These are phyloP conservation scores for Drosophila trichaetosa DNA, from an alignment of 2,888 invertebrate species.

Conservation along the genomic window DNA sequence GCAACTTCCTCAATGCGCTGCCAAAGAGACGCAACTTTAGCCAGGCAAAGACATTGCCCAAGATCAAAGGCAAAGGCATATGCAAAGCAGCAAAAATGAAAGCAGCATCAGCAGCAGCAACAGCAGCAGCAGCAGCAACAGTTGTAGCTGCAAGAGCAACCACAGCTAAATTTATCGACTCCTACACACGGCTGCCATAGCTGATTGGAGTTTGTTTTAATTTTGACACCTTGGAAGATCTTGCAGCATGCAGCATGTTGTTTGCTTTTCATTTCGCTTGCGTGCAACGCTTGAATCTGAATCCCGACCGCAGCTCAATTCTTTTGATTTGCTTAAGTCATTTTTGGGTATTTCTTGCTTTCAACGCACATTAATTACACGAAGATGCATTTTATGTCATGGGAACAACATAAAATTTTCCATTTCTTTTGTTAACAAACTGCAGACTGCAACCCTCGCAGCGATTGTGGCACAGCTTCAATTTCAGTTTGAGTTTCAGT, in stretches of 20 bases:
- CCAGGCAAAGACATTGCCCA: conserved; percentile 47
- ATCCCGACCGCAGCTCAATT: conserved; percentile 26
- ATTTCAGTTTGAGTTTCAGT: conserved; percentile 32
- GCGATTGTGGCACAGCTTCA: conserved; percentile 6
- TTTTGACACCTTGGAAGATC: conserved; percentile 78
- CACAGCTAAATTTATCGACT: conserved; percentile 28
- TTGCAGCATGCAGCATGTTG: conserved; percentile 43
- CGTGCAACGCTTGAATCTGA: conserved; percentile 51
- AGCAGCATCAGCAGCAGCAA: conserved; percentile 17
- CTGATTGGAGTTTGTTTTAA: conserved; percentile 68
- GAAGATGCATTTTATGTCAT: conserved; percentile 76
- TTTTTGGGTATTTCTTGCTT: conserved; percentile 51
- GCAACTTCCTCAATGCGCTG: conserved; percentile 78
- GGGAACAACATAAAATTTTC: conserved; percentile 53
- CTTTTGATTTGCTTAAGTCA: conserved; percentile 68
- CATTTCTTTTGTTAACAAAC: conserved; percentile 49
- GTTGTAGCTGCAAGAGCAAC: conserved; percentile 3
- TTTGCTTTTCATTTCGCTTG: conserved; percentile 57
- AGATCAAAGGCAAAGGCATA: conserved; percentile 78
- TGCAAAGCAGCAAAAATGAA: conserved; percentile 41
- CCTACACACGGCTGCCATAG: conserved; percentile 22
- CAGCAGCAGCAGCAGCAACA: conserved; percentile 10
- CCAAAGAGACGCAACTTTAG: conserved; percentile 66
- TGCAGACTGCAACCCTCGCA: conserved; percentile 60
- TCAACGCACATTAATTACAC: conserved; percentile 63